Conservation (phyloP, 2,113 vertebrate species). For the Hydropotes inermis region DNA sequence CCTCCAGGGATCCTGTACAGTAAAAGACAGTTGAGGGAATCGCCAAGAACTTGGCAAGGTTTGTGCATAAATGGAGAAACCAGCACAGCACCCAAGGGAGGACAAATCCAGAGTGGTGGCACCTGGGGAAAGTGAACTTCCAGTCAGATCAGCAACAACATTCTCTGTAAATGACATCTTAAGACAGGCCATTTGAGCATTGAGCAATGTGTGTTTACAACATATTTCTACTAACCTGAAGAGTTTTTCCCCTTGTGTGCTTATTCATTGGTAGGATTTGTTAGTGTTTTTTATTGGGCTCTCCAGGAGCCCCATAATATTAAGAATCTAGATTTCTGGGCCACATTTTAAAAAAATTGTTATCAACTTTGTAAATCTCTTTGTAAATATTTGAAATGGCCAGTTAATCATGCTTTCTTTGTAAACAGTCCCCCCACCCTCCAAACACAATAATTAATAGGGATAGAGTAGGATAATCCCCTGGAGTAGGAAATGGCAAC, state of each 20-base stretch:
- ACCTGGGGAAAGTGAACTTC: background rate
- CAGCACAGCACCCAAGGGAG: background rate
- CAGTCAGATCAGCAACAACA: background rate
- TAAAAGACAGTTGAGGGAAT: constrained; percentile 52
- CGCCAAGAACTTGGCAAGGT: constrained; percentile 16
- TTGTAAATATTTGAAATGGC: constrained; percentile 1
- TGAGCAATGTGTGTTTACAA: background rate
- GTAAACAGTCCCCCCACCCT: background rate
- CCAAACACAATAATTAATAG: background rate
- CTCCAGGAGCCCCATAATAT: background rate
- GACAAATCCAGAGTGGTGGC: background rate
- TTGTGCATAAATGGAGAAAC: background rate
- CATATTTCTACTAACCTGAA: background rate
- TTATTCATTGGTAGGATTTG: background rate
- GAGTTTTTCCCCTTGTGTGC: background rate
- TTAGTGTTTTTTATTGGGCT: background rate
- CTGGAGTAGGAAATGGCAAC: background rate
- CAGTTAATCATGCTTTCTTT: constrained; percentile 17
- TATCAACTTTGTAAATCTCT: constrained; percentile 43
- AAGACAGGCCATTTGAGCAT: background rate
- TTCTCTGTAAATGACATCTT: constrained; percentile 1
- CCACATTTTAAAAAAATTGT: background rate
- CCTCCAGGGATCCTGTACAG: constrained; percentile 19
- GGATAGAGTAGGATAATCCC: background rate
- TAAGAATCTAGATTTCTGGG: constrained; percentile 4